Evolutionary conservation across 2,113 vertebrate species (phyloP).

Genomic region (Ptyas mucosa): DNA sequence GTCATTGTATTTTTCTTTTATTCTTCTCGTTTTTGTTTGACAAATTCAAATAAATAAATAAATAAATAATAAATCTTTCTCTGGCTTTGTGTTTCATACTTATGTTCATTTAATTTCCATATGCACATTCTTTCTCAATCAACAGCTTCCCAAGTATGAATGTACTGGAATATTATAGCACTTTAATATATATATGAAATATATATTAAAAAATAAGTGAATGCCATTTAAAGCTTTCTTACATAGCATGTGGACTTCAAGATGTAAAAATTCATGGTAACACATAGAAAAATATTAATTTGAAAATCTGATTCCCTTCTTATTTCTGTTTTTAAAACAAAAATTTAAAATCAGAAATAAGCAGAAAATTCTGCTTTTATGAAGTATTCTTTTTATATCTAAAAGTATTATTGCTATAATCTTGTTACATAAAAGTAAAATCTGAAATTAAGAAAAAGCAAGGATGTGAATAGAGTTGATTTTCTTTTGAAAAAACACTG

Average conservation of each 20-base stretch:
- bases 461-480: neutral
- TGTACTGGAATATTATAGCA: neutral
- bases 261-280: neutral
- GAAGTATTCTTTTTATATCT: neutral
- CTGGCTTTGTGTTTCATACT: neutral
- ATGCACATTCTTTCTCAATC: neutral
- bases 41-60: too few relatives aligned
- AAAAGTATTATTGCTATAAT: neutral
- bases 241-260: neutral
- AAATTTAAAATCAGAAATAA: too few relatives aligned
- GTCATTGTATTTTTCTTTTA: too few relatives aligned
- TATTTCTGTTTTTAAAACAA: neutral
- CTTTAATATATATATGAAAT: neutral
- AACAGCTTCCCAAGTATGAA: neutral
- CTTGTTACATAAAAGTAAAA: neutral
- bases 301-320: neutral
- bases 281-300: neutral
- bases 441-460: neutral
- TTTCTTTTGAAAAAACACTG: neutral
- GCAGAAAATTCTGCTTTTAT: neutral
- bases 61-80: neutral
- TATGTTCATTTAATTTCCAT: rapidly evolving
- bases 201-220: neutral
- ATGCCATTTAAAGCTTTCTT: neutral
- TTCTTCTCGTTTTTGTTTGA: too few relatives aligned